Percentiles rank a stretch among this genome's conserved stretches.
Evolutionary conservation across 2,888 invertebrate species (phyloP).

Genomic region (Melanophora roralis): DNA sequence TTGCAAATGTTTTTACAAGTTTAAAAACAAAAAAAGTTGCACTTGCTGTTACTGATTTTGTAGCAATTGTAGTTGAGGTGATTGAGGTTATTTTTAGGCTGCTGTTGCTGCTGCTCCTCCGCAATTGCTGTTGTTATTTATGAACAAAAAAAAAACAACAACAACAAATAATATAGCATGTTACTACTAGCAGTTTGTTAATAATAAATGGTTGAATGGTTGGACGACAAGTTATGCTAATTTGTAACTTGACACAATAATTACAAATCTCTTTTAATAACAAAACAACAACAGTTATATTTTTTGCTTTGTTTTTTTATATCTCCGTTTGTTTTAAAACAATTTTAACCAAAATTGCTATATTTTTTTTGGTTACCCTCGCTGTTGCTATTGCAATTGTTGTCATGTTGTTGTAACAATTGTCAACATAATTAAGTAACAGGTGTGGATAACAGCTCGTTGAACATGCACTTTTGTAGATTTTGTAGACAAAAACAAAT

Average conservation of each 20-base stretch:
- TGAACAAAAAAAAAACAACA: slow-evolving; percentile 9
- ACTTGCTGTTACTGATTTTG: slow-evolving; percentile 26
- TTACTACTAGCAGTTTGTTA: slow-evolving; percentile 9
- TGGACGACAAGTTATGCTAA: slow-evolving; percentile 64
- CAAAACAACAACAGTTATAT: too few species aligned
- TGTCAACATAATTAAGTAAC: slow-evolving; percentile 58
- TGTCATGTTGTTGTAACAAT: slow-evolving; percentile 40
- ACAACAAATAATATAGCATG: slow-evolving; percentile 41
- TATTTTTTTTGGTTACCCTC: slow-evolving; percentile 9
- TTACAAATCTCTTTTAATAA: slow-evolving; percentile 59
- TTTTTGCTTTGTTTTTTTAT: slow-evolving; percentile 12
- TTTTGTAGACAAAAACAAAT: neutral
- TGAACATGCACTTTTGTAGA: neutral
- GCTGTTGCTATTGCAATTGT: slow-evolving; percentile 26
- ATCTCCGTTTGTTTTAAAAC: neutral
- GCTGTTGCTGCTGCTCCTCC: slow-evolving; percentile 51
- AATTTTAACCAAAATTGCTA: slow-evolving; percentile 26
- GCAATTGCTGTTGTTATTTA: slow-evolving; percentile 46
- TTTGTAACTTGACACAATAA: slow-evolving; percentile 64
- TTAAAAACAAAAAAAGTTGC: neutral
- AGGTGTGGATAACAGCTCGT: slow-evolving; percentile 51
- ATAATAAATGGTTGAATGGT: slow-evolving; percentile 60
- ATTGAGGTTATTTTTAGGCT: slow-evolving; percentile 6
- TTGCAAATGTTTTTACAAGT: slow-evolving; percentile 1
- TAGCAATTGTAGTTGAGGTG: neutral